Percentiles rank a stretch among this genome's conserved stretches.
Evolutionary conservation across 2,797 vertebrate species (phyloP).

Genomic region (Semotilus atromaculatus): DNA sequence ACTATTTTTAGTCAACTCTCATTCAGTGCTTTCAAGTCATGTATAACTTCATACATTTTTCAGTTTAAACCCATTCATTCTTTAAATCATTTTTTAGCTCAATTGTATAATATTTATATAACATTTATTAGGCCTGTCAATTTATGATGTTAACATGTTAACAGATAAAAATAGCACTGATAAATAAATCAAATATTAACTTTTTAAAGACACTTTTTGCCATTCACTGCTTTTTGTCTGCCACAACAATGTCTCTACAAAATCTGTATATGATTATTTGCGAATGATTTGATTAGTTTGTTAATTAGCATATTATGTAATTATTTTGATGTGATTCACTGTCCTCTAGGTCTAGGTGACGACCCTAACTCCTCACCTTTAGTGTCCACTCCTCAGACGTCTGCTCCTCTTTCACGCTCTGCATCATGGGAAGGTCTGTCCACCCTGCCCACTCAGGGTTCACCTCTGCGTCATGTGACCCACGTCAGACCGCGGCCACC

Average conservation of each 20-base stretch:
- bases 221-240: not conserved
- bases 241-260: not conserved
- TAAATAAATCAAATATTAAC: too few species aligned
- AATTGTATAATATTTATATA: slow-evolving; percentile 5
- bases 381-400: slow-evolving; percentile 76
- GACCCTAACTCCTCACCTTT: slow-evolving; percentile 76
- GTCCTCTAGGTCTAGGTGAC: slow-evolving; percentile 72
- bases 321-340: not conserved
- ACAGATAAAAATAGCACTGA: too few species aligned
- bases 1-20: not conserved
- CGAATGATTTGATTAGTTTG: not conserved
- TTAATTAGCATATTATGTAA: not conserved
- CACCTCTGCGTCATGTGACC: slow-evolving; percentile 87
- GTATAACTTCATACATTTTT: not conserved
- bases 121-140: not conserved
- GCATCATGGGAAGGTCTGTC: slow-evolving; percentile 89
- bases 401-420: slow-evolving; percentile 77
- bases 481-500: slow-evolving; percentile 87
- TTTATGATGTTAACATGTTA: not conserved
- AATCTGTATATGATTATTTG: not conserved
- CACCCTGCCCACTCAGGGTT: slow-evolving; percentile 88
- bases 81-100: not conserved
- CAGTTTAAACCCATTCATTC: slow-evolving; percentile 8
- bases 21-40: slow-evolving; percentile 24
- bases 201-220: not conserved